Percentiles rank a stretch among this genome's conserved stretches.
Evolutionary conservation across 2,888 invertebrate species (phyloP).

Genomic region (Orthosia gothica): DNA sequence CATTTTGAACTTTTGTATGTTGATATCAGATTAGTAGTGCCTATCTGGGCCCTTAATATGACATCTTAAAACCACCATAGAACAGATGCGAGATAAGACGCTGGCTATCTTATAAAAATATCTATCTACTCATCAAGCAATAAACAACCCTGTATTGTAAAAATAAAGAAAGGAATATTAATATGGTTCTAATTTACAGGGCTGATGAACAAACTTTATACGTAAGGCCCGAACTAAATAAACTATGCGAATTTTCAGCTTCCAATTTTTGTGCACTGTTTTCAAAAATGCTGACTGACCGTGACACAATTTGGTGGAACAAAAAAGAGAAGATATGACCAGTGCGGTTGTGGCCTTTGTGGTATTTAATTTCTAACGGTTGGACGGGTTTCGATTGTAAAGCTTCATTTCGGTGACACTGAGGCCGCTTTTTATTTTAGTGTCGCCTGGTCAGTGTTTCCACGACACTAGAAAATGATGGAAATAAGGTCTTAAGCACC

Average conservation of each 20-base stretch:
- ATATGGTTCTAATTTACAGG: background rate
- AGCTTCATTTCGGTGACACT: too few relatives aligned
- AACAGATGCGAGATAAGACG: too few relatives aligned
- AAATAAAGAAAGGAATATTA: background rate
- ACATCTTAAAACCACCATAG: too few relatives aligned
- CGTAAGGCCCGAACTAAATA: background rate
- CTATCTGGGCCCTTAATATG: too few relatives aligned
- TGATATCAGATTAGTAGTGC: too few relatives aligned
- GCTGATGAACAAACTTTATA: background rate
- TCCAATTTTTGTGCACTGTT: constrained; percentile 25
- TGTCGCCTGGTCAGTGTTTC: too few relatives aligned
- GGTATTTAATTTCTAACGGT: constrained; percentile 37
- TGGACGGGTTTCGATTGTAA: constrained; percentile 7
- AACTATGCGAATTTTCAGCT: background rate
- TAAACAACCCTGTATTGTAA: background rate
- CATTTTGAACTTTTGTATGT: background rate
- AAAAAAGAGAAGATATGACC: constrained; percentile 29
- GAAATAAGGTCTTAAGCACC: too few relatives aligned
- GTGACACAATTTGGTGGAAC: constrained; percentile 13
- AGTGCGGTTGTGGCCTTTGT: constrained; percentile 6
- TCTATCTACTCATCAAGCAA: background rate
- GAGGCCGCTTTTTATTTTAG: too few relatives aligned
- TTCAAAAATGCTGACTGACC: constrained; percentile 19
- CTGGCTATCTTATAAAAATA: background rate
- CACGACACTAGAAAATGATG: too few relatives aligned